These are phyloP conservation scores for Eira barbara DNA, from an alignment of 2,113 vertebrate genomes.

Conservation along the genomic window DNA sequence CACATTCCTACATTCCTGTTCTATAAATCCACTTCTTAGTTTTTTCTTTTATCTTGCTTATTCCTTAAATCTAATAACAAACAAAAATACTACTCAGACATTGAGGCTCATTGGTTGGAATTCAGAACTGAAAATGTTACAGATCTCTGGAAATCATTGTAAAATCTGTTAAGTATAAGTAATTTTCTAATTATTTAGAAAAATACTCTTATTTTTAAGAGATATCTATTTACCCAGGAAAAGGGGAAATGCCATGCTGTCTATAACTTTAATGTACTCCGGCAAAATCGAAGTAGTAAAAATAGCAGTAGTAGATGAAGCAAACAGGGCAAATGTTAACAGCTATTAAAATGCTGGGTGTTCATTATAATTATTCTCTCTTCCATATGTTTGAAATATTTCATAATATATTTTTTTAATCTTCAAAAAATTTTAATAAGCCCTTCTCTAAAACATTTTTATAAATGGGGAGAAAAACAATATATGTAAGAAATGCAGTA, in stretches of 20 bases:
- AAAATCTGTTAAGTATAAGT: neutral
- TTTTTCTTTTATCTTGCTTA: neutral
- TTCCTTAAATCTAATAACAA: neutral
- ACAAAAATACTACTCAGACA: neutral
- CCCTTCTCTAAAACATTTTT: constrained; percentile 4
- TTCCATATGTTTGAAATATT: neutral
- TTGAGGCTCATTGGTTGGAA: neutral
- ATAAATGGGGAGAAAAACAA: neutral
- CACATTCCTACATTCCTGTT: neutral
- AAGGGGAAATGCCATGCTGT: neutral
- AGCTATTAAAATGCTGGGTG: neutral
- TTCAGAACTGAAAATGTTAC: neutral
- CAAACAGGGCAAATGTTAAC: neutral
- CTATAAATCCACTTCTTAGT: neutral
- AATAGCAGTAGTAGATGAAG: neutral
- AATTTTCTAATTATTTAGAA: neutral
- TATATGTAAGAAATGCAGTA: constrained; percentile 4
- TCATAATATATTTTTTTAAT: neutral
- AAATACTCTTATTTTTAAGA: constrained; percentile 39
- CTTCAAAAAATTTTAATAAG: neutral
- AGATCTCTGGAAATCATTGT: neutral
- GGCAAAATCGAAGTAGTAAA: neutral
- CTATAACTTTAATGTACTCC: neutral
- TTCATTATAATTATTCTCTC: neutral
- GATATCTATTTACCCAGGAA: neutral